Evolutionary conservation across 2,113 vertebrate species (phyloP), one percentile per base, ranked within the genome.

Genomic region (Ageneiosus marmoratus): DNA sequence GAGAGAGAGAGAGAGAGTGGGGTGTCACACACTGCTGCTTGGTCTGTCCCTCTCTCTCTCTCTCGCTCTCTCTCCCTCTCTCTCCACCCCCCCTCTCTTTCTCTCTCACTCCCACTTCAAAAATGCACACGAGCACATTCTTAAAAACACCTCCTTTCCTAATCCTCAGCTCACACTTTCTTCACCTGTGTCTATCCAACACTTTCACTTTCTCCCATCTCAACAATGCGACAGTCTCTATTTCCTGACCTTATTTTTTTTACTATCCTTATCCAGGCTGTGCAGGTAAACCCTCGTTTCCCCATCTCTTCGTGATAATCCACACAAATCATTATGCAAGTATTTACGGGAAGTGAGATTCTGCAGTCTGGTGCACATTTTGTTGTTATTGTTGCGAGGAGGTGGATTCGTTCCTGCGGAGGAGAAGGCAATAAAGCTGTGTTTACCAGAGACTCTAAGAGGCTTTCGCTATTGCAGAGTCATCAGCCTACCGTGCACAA

Each of bases 391-490:
- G 81, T 75, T 75, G 37, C 7, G 77, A 80, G 48, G 20, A 82
- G 81, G 75, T 48, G 82, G 67, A 74, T 77, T 81, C 55, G 50
- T 75, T 80, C 77, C 48, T 70, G 75, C 34, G 34, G 67, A 84
- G 75, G 46, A 80, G 70, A 84, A 22, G 37, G 62, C 84, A 83
- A 83, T 86, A 77, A 86, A 83, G 80, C 80, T 29, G 32, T 79
- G 78, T 86, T 84, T 86, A 84, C 79, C 65, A 69, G 46, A n/a
- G 32, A 80, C 80, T 78, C 55, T 86, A 88, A 88, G 85, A 85
- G 72, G 87, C 80, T 88, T 88, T 86, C 58, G 60, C 70, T 72
- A 48, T 77, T 83, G 85, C 87, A 77, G 65, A 86, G 84, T 86
- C 87, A 86, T 88, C 87, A 85, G 27, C 83, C 73, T 77, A 13